phyloP scores from a whole-genome alignment of 1,140 invertebrate genomes.

The Phenacoccus solenopsis region DNA sequence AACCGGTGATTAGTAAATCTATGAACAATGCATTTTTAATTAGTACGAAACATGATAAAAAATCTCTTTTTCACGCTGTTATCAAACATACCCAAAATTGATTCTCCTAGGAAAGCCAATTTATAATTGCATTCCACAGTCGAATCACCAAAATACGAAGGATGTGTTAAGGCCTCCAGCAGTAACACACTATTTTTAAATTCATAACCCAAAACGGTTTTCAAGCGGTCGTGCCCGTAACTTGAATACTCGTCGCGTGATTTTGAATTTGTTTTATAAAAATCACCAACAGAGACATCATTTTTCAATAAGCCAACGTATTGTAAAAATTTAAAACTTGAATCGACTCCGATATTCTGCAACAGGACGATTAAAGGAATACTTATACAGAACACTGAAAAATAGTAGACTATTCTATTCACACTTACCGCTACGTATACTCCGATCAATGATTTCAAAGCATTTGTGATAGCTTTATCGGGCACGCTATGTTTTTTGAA shows the following conservation, averaged over 20 bases:
- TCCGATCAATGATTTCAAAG: constrained; percentile 89
- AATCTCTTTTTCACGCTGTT: not conserved
- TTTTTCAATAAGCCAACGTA: constrained; percentile 19
- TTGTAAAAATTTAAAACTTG: constrained; percentile 11
- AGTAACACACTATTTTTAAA: constrained; percentile 78
- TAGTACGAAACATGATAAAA: not conserved
- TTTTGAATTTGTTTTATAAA: not conserved
- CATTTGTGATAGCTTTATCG: constrained; percentile 97
- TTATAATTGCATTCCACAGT: constrained; percentile 81
- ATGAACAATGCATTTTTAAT: constrained; percentile 23
- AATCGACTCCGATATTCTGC: constrained; percentile 20
- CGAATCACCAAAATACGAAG: constrained; percentile 89
- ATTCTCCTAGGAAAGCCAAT: constrained; percentile 95
- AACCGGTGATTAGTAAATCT: constrained; percentile 92
- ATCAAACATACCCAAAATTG: constrained; percentile 57
- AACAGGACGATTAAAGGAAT: not conserved
- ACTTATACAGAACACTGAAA: not conserved
- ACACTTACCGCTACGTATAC: constrained; percentile 20
- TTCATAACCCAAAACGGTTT: constrained; percentile 45
- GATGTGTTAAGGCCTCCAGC: constrained; percentile 91
- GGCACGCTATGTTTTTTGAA: constrained; percentile 37
- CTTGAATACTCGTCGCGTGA: not conserved
- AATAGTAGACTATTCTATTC: not conserved
- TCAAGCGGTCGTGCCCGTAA: not conserved
- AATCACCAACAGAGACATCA: not conserved